Base-by-base conservation (phyloP, 2,113 vertebrate species). In the Ptyas mucosa region DNA sequence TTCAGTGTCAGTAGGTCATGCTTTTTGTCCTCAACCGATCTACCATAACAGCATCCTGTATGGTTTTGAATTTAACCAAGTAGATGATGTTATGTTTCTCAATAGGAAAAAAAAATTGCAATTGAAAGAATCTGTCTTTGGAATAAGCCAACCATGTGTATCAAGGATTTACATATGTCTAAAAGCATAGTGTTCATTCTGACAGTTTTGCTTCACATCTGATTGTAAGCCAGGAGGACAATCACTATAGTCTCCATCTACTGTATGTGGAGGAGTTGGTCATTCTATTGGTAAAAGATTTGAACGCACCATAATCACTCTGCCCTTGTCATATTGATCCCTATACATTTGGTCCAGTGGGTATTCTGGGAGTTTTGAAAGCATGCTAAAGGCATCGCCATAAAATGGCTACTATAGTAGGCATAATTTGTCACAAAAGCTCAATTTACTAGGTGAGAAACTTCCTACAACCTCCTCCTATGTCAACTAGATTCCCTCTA, bases 1-100 rank as follows among this genome's bases (percentile, higher is more conserved):
- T 81, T 81, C 52, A n/a, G 61, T 10, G 2, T 88, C 86, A 75
- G 34, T 39, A 49, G 14, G 86, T 75, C 34, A 54, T 26, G 69
- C 91, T 51, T 88, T 88, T 92, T 89, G 52, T 92, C n/a, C 39
- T 81, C 51, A 81, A 55, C 34, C 55, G 6, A 91, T 87, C 85
- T 92, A 14, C 46, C 55, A 29, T 49, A 89, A 89, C 26, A 43
- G 21, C 29, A 88, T 43, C 89, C 81, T 61, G 34, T 29, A 51
- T 34, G 10, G 46, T 64, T 87, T 64, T 64, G 29, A 89, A 92
- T 23, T 24, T 1, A 92, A 55, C 39, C n/a, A 81, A 81, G 64
- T 46, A 8, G 51, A 89, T 43, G 29, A 75, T 81, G 14, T 43
- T 81, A 81, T 21, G 52, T 43, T 54, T 43, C 23, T 89, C 24